Conservation (phyloP, 2,888 invertebrate genomes). For the Osmoderma eremita region DNA sequence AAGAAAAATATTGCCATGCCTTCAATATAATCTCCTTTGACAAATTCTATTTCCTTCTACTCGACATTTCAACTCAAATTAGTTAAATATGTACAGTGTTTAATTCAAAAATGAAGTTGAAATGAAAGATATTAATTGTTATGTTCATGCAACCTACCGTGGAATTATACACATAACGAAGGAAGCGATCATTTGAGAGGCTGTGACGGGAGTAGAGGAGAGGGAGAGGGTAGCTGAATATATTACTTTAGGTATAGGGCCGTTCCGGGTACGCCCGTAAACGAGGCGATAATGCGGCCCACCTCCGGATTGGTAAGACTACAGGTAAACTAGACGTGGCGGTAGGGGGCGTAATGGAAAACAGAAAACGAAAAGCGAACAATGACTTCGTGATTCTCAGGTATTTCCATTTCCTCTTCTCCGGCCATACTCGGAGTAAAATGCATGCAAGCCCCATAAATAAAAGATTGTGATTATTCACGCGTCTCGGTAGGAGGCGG, state of each 20-base stretch:
- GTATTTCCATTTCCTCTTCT: conserved; percentile 45
- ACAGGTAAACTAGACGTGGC: background rate
- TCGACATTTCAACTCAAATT: too few species aligned
- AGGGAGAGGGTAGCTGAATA: conserved; percentile 8
- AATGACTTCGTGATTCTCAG: conserved; percentile 39
- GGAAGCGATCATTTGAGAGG: conserved; percentile 17
- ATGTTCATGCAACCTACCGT: too few species aligned
- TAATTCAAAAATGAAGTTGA: too few species aligned
- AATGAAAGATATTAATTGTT: too few species aligned
- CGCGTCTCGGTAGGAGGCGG: conserved; percentile 37
- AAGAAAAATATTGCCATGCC: too few species aligned
- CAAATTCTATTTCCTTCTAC: too few species aligned
- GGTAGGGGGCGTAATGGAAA: conserved; percentile 10
- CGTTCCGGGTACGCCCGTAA: conserved; percentile 16
- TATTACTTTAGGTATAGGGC: conserved; percentile 11
- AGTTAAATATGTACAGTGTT: too few species aligned
- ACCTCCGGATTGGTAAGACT: background rate
- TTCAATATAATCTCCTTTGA: too few species aligned
- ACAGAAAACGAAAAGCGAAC: conserved; percentile 43
- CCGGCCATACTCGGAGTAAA: conserved; percentile 28
- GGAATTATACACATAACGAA: conserved; percentile 10
- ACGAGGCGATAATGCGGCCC: conserved; percentile 8
- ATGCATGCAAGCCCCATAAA: conserved; percentile 45
- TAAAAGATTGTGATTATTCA: conserved; percentile 48
- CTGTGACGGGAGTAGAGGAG: conserved; percentile 1